Percentiles rank a stretch among this genome's conserved stretches.
Conservation (phyloP, 1,140 invertebrate genomes). For the Habropoda laboriosa region DNA sequence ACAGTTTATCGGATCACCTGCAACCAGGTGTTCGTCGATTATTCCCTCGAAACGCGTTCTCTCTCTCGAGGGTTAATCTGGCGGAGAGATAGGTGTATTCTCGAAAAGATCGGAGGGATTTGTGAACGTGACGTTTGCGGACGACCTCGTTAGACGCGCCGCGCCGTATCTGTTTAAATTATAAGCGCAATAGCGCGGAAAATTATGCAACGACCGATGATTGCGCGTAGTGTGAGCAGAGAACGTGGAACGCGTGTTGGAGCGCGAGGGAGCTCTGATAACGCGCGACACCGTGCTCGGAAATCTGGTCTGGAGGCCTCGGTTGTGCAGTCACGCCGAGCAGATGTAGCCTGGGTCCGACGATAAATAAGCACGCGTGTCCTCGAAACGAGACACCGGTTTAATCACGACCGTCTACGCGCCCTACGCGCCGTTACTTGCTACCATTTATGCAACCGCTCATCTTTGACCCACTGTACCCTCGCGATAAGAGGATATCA, state of each 20-base stretch:
- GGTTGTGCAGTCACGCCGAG: neutral
- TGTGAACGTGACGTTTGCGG: neutral
- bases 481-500: conserved; percentile 36
- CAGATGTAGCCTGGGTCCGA: neutral
- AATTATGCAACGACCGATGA: conserved; percentile 33
- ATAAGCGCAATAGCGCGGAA: conserved; percentile 3
- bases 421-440: neutral
- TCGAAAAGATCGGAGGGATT: neutral
- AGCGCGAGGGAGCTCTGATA: neutral
- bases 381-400: conserved; percentile 22
- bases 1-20: conserved; percentile 92
- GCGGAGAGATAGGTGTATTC: neutral
- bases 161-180: conserved; percentile 19
- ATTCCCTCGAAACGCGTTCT: neutral
- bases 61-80: neutral
- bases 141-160: neutral
- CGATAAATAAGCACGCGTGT: conserved; percentile 15
- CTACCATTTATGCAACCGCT: conserved; percentile 38
- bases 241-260: neutral
- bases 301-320: neutral
- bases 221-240: neutral
- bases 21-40: conserved; percentile 66
- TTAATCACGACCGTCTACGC: conserved; percentile 38
- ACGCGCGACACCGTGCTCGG: neutral
- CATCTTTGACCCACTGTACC: conserved; percentile 37